Evolutionary conservation across 1,140 invertebrate genomes (phyloP), one percentile per base, ranked within the genome.

Genomic region (Aradophagus sp.): DNA sequence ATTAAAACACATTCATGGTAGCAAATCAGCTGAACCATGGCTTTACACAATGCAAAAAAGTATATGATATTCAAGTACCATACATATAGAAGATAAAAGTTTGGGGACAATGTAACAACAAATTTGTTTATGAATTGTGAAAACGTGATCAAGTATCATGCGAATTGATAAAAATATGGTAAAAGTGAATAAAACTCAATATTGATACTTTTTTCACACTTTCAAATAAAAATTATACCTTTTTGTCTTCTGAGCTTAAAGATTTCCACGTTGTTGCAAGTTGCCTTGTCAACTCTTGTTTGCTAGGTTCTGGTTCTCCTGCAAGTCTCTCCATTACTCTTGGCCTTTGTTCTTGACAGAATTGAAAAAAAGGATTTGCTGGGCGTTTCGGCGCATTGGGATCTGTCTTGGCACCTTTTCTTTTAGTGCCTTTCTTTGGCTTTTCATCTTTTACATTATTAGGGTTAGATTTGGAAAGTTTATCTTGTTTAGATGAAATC

Each of bases 291-390:
- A 93, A 84, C 80, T 93, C 91, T 80, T 92, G 91, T 80, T 93
- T 93, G 5, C 89, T 88, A 0, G 90, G 90, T 76, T 93, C 91
- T 12, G 88, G 86, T 75, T 89, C 87, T 26, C 91, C 91, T 41
- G 89, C 88, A 59, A 89, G 80, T 75, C 91, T 87, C 74, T 91
- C 91, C 84, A 92, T 89, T n/a, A 93, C 87, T 16, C 91, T 81
- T 23, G 86, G 91, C 65, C 91, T 86, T 80, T 93, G 91, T 74
- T 93, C 91, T 83, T 93, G 91, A 74, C 91, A 93, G 81, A 93
- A 93, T 83, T 93, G 91, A 68, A 93, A 93, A 80, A 93, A 93
- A 41, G 92, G 91, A 88, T 93, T 93, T 23, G 91, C 91, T 0
- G 91, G 91, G 66, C 92, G 87, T 76, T 93, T 93, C 3, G 92